Evolutionary conservation across 2,888 invertebrate species (phyloP).

Genomic region (Syrphus vitripennis): DNA sequence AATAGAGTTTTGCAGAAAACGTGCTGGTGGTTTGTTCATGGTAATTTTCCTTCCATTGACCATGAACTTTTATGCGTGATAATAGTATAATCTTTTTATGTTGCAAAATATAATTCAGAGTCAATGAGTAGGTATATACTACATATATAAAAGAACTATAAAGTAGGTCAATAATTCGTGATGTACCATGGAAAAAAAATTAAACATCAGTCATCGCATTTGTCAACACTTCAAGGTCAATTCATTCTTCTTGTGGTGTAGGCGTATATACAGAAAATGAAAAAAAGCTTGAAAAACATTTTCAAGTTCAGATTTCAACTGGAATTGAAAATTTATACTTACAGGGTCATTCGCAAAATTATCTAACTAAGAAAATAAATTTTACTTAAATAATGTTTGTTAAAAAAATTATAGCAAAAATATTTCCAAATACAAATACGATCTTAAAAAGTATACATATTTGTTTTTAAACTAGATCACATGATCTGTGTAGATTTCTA

Average conservation of each 20-base stretch:
- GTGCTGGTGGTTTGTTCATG: background rate
- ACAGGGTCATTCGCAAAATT: no score
- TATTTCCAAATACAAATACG: no score
- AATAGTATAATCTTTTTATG: background rate
- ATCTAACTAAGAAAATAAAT: no score
- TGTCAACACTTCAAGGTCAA: background rate
- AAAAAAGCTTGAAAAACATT: background rate
- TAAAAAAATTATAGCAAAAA: no score
- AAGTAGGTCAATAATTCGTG: conserved; percentile 1
- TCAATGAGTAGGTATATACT: background rate
- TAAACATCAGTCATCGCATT: background rate
- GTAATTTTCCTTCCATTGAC: background rate
- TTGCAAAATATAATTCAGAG: background rate
- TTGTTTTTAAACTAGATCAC: no score
- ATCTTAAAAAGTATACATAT: no score
- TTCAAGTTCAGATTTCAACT: background rate
- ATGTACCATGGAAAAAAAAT: conserved; percentile 8
- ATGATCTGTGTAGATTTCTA: no score
- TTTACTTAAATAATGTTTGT: no score
- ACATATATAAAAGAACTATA: background rate
- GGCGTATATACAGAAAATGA: background rate
- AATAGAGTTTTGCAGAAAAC: background rate
- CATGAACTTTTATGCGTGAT: background rate
- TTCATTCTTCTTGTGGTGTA: background rate
- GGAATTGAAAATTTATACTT: background rate